A percentile compares a stretch with the other conserved stretches of the same genome.
phyloP scores from a whole-genome alignment of 2,888 invertebrate species.

The Aphodius sticticus region DNA sequence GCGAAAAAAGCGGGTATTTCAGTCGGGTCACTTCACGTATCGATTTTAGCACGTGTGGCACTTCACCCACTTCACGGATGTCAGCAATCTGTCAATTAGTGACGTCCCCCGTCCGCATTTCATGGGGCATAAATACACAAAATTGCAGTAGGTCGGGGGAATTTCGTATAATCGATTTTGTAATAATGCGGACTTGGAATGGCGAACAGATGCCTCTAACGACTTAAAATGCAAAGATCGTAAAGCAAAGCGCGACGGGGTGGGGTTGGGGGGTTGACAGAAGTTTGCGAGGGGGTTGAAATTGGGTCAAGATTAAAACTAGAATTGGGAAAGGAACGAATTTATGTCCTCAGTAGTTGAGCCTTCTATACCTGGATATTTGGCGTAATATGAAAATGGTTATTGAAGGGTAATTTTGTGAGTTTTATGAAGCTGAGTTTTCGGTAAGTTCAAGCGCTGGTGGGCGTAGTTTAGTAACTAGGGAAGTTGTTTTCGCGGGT shows the following conservation, averaged over 20 bases:
- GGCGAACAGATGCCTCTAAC: background rate
- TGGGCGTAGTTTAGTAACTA: too few relatives aligned
- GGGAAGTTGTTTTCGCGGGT: too few relatives aligned
- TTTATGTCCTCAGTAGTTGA: background rate
- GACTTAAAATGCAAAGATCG: background rate
- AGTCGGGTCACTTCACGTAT: background rate
- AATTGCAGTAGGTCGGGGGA: background rate
- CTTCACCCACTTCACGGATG: background rate
- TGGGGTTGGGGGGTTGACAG: background rate
- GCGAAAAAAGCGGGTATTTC: background rate
- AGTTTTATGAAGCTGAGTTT: background rate
- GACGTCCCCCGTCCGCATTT: background rate
- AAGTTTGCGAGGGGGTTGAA: background rate
- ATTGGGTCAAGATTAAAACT: slow-evolving; percentile 4
- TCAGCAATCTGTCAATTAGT: background rate
- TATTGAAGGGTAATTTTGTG: background rate
- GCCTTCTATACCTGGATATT: background rate
- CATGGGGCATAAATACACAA: background rate
- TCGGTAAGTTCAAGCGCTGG: background rate
- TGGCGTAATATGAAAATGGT: background rate
- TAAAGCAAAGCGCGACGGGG: background rate
- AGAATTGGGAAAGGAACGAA: background rate
- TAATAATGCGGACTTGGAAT: background rate
- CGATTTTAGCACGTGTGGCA: background rate
- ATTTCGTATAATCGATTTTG: background rate